A percentile compares a stretch with the other conserved stretches of the same genome.
These are phyloP conservation scores for Onychostruthus taczanowskii DNA, from an alignment of 2,113 vertebrate genomes.

Conservation along the genomic window DNA sequence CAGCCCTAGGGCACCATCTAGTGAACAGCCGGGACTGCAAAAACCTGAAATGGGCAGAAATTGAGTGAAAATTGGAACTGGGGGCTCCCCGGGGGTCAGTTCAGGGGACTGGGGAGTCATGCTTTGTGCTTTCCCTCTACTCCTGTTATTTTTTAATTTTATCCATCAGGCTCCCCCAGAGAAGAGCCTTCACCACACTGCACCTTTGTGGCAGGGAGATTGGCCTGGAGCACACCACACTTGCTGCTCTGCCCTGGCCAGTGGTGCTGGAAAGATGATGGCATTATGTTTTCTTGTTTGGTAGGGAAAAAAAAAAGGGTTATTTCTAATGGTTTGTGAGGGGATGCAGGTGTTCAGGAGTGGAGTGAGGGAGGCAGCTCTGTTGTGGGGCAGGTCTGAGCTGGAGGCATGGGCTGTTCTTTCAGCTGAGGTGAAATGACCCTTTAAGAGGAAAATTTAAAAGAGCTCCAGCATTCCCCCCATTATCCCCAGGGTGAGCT, in stretches of 20 bases:
- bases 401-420: background rate
- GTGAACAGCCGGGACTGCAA: background rate
- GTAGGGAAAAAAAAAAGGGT: rapidly evolving
- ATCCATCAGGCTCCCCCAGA: background rate
- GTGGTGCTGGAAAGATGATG: background rate
- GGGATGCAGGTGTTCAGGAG: rapidly evolving
- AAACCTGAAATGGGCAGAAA: background rate
- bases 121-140: background rate
- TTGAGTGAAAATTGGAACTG: background rate
- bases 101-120: background rate
- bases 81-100: background rate
- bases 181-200: rapidly evolving
- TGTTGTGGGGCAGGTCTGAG: background rate
- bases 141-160: background rate
- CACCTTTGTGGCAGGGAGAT: background rate
- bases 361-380: background rate
- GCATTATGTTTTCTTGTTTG: background rate
- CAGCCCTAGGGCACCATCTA: slow-evolving; percentile 67
- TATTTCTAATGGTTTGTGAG: background rate
- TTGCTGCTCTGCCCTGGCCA: background rate
- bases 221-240: background rate
- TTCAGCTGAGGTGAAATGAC: background rate
- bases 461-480: background rate
- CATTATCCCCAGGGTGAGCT: background rate
- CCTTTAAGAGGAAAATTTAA: background rate